These are phyloP conservation scores for Agrenia bidenticulata DNA, from an alignment of 2,888 invertebrate genomes.

Conservation along the genomic window DNA sequence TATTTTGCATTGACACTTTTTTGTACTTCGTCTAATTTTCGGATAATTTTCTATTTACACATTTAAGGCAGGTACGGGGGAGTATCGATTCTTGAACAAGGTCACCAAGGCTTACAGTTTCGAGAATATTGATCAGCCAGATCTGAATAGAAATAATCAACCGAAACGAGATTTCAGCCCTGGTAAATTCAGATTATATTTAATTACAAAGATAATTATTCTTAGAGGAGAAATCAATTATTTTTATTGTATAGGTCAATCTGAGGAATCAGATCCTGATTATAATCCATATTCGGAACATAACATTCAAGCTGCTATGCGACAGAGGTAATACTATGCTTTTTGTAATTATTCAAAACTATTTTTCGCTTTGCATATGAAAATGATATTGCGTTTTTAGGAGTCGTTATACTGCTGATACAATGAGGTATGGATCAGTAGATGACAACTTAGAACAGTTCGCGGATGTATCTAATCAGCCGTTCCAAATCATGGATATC, in stretches of 20 bases:
- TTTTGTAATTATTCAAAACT: too few species aligned
- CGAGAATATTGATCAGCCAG: constrained; percentile 35
- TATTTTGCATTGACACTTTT: too few species aligned
- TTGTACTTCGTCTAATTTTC: too few species aligned
- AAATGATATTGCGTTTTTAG: constrained; percentile 1
- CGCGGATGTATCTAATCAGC: constrained; percentile 33
- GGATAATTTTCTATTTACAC: too few species aligned
- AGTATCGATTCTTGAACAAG: constrained; percentile 32
- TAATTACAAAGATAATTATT: too few species aligned
- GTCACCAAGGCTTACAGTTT: constrained; percentile 34
- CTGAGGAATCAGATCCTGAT: too few species aligned
- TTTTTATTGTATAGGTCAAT: too few species aligned
- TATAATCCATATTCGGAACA: constrained; percentile 36
- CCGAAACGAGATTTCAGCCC: too few species aligned
- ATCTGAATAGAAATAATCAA: constrained; percentile 37
- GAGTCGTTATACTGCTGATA: background rate
- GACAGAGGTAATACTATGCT: too few species aligned
- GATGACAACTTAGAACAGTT: constrained; percentile 26
- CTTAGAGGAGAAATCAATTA: too few species aligned
- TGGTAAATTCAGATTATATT: too few species aligned
- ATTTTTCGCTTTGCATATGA: too few species aligned
- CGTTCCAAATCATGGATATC: constrained; percentile 38
- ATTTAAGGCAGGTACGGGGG: constrained; percentile 38
- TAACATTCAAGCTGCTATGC: constrained; percentile 18
- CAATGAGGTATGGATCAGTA: constrained; percentile 25